phyloP scores from a whole-genome alignment of 2,888 invertebrate species.

The Morpho helenor region DNA sequence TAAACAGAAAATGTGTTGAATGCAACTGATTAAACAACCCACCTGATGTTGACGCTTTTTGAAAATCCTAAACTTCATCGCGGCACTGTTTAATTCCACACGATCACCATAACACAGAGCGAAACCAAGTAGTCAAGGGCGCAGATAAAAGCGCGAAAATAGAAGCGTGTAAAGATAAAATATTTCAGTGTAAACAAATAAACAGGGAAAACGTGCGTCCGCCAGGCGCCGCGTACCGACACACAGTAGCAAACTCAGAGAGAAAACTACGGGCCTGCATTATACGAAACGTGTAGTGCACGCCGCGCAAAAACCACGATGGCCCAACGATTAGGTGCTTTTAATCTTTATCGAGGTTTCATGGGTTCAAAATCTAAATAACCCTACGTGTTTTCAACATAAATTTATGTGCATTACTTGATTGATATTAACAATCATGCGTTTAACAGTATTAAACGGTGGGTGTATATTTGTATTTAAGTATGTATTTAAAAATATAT shows the following conservation, averaged over 20 bases:
- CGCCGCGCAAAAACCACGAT: too few relatives aligned
- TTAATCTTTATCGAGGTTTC: too few relatives aligned
- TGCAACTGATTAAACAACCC: constrained; percentile 27
- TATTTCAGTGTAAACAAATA: constrained; percentile 11
- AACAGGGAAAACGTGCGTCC: constrained; percentile 23
- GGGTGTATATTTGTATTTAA: too few relatives aligned
- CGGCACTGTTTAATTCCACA: constrained; percentile 11
- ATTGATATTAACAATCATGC: too few relatives aligned
- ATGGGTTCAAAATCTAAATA: too few relatives aligned
- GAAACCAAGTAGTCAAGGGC: constrained; percentile 33
- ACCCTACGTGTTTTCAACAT: too few relatives aligned
- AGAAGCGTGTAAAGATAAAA: constrained; percentile 20
- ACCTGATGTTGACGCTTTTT: constrained; percentile 65
- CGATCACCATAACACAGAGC: constrained; percentile 28
- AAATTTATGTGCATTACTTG: too few relatives aligned
- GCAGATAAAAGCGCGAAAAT: constrained; percentile 38
- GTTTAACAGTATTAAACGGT: too few relatives aligned
- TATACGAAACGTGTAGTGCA: background rate
- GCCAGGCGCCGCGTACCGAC: constrained; percentile 27
- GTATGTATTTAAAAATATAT: too few relatives aligned
- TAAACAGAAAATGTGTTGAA: constrained; percentile 4
- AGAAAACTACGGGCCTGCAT: constrained; percentile 26
- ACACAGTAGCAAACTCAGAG: constrained; percentile 23
- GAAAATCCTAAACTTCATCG: constrained; percentile 70
- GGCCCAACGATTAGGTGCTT: too few relatives aligned